phyloP scores from a whole-genome alignment of 2,888 invertebrate genomes.

The Priocnemis perturbator region DNA sequence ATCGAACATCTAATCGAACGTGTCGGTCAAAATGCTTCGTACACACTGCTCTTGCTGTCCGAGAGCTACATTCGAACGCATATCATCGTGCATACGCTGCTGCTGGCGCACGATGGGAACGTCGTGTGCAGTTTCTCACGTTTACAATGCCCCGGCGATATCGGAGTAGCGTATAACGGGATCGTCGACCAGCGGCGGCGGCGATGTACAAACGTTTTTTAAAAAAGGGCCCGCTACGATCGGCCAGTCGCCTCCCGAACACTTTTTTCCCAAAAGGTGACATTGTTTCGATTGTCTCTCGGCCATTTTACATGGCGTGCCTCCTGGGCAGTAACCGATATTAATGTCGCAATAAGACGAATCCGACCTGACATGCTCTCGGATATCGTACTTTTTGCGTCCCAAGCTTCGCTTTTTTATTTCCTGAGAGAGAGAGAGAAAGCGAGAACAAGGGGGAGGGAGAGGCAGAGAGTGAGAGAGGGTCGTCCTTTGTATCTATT shows the following conservation, averaged over 20 bases:
- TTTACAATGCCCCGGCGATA: slow-evolving; percentile 2
- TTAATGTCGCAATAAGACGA: slow-evolving; percentile 39
- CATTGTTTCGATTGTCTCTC: slow-evolving; percentile 22
- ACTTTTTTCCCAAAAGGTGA: slow-evolving; percentile 6
- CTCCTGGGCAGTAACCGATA: slow-evolving; percentile 44
- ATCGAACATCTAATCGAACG: background rate
- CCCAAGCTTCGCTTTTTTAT: too few species aligned
- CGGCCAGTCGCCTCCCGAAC: background rate
- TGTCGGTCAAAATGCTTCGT: background rate
- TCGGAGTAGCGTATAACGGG: slow-evolving; percentile 6
- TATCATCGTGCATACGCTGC: too few species aligned
- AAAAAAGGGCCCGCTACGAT: too few species aligned
- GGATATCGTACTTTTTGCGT: slow-evolving; percentile 12
- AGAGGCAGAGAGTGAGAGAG: too few species aligned
- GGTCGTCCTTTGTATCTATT: too few species aligned
- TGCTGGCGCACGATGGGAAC: background rate
- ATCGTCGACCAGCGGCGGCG: slow-evolving; percentile 16
- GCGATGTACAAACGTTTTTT: too few species aligned
- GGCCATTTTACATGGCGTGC: slow-evolving; percentile 63
- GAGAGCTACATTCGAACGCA: too few species aligned
- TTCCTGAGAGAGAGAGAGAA: too few species aligned
- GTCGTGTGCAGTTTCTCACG: slow-evolving; percentile 8
- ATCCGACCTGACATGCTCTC: slow-evolving; percentile 15
- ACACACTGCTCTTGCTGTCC: too few species aligned
- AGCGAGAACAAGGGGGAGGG: background rate